Conservation (phyloP, 2,888 invertebrate species). For the Heliconius erato region DNA sequence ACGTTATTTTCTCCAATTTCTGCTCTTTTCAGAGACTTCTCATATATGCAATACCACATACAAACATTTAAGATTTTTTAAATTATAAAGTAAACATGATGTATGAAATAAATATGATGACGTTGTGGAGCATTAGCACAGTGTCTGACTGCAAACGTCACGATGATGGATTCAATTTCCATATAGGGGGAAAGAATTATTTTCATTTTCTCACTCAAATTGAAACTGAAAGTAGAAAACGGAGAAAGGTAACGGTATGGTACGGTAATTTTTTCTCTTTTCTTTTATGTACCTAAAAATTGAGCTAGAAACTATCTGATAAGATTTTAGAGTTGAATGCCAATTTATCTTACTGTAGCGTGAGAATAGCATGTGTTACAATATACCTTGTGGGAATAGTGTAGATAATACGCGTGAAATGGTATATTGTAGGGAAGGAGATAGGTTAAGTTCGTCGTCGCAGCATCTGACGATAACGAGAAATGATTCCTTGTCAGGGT, state of each 20-base stretch:
- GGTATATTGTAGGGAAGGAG: neutral
- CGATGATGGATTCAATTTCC: neutral
- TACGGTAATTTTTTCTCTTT: too few relatives aligned
- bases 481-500: neutral
- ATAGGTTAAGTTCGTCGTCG: neutral
- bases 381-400: neutral
- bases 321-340: neutral
- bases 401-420: constrained; percentile 3
- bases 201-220: neutral
- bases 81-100: neutral
- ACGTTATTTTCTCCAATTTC: too few relatives aligned
- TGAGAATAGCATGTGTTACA: neutral
- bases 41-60: too few relatives aligned
- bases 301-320: neutral
- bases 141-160: neutral
- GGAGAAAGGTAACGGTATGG: neutral
- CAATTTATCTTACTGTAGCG: constrained; percentile 1
- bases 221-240: too few relatives aligned
- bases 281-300: neutral
- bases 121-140: neutral
- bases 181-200: neutral
- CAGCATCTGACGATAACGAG: neutral
- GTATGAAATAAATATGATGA: neutral
- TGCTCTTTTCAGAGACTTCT: too few relatives aligned
- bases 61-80: too few relatives aligned